Conservation (phyloP, 2,797 vertebrate genomes). For the Botia almorhae region DNA sequence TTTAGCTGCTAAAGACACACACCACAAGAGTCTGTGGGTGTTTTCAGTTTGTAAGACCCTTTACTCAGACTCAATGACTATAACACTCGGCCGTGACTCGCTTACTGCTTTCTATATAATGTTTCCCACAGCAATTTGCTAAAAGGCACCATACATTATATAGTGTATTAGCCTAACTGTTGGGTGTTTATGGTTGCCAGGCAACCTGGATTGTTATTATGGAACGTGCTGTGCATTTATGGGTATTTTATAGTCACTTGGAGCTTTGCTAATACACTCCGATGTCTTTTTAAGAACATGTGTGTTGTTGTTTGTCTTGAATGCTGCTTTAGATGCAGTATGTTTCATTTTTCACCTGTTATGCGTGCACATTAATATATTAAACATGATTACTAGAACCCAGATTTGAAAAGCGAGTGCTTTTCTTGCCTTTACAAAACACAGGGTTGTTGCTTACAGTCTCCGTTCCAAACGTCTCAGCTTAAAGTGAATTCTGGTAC, state of each 20-base stretch:
- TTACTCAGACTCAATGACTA: background rate
- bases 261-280: background rate
- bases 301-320: background rate
- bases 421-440: too few species aligned
- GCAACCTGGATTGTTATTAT: background rate
- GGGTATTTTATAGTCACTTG: background rate
- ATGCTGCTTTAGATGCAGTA: background rate
- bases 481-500: too few species aligned
- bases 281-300: background rate
- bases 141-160: background rate
- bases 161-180: background rate
- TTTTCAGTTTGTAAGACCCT: background rate
- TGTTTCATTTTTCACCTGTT: too few species aligned
- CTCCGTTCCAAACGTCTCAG: too few species aligned
- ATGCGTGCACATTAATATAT: too few species aligned
- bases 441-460: too few species aligned
- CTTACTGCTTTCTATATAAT: background rate
- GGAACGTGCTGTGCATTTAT: background rate
- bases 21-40: background rate
- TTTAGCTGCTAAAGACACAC: constrained; percentile 2
- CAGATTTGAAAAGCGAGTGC: too few species aligned
- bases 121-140: background rate
- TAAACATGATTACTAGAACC: too few species aligned
- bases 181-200: background rate
- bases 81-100: constrained; percentile 1